Evolutionary conservation across 2,113 vertebrate species (phyloP).

Genomic region (Myotis davidii): DNA sequence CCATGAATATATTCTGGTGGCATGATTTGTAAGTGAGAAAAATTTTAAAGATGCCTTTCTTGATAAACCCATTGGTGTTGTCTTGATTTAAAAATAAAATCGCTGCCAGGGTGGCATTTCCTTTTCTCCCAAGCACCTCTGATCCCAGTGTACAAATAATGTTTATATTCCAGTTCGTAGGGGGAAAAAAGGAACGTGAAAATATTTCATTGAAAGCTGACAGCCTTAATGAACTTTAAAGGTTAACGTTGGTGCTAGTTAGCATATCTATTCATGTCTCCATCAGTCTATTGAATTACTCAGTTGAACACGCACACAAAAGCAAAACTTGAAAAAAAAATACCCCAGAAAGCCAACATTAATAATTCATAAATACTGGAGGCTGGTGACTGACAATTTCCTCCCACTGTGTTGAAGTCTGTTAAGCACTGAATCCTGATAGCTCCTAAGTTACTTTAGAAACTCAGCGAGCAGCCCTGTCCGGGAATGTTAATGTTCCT

Average conservation of each 20-base stretch:
- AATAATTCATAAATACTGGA: slow-evolving; percentile 87
- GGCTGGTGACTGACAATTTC: slow-evolving; percentile 80
- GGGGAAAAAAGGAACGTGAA: slow-evolving; percentile 78
- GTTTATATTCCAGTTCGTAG: slow-evolving; percentile 81
- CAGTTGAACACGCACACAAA: slow-evolving; percentile 83
- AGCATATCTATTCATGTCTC: slow-evolving; percentile 88
- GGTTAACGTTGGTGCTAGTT: slow-evolving; percentile 85
- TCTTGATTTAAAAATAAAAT: slow-evolving; percentile 68
- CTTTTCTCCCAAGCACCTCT: slow-evolving; percentile 71
- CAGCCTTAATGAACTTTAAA: slow-evolving; percentile 87
- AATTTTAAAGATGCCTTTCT: slow-evolving; percentile 68
- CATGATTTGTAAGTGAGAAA: slow-evolving; percentile 68
- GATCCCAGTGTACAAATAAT: slow-evolving; percentile 83
- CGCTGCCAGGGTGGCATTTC: slow-evolving; percentile 59
- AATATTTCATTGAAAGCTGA: slow-evolving; percentile 86
- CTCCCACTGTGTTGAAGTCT: slow-evolving; percentile 77
- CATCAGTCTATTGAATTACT: slow-evolving; percentile 86
- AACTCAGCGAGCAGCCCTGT: slow-evolving; percentile 69
- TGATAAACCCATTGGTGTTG: slow-evolving; percentile 71
- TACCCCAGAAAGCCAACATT: slow-evolving; percentile 80
- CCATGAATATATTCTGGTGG: slow-evolving; percentile 57
- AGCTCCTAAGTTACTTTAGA: slow-evolving; percentile 81
- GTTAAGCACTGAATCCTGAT: slow-evolving; percentile 81
- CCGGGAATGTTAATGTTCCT: slow-evolving; percentile 82
- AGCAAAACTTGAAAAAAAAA: slow-evolving; percentile 81